These are phyloP conservation scores for Apeltes quadracus DNA, from an alignment of 2,113 vertebrate genomes.

Conservation along the genomic window DNA sequence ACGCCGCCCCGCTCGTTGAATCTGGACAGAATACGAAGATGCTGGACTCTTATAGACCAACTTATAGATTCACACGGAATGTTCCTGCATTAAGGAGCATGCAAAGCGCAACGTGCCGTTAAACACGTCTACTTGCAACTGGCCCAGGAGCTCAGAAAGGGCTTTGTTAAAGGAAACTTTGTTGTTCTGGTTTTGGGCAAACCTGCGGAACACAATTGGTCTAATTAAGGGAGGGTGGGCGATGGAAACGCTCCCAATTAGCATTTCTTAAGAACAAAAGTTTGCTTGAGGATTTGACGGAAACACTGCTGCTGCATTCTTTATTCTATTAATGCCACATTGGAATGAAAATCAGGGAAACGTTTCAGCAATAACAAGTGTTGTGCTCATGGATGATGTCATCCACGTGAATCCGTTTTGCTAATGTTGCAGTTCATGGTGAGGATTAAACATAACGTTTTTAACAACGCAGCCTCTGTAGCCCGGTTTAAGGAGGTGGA, in stretches of 20 bases:
- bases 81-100: too few species aligned
- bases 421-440: background rate
- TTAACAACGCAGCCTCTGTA: too few species aligned
- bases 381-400: background rate
- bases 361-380: background rate
- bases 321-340: background rate
- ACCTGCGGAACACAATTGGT: too few species aligned
- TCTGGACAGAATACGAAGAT: constrained; percentile 2
- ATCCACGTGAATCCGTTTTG: background rate
- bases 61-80: constrained; percentile 2
- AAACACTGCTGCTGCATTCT: background rate
- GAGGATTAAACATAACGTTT: background rate
- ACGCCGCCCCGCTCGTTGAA: constrained; percentile 1
- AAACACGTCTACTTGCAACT: background rate
- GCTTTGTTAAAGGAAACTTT: too few species aligned
- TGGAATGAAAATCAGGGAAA: background rate
- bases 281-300: too few species aligned
- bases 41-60: constrained; percentile 1
- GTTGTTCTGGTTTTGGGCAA: too few species aligned
- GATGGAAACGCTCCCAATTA: too few species aligned
- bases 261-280: too few species aligned
- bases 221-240: too few species aligned
- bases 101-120: background rate
- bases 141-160: too few species aligned
- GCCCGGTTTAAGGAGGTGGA: background rate